phyloP scores from a whole-genome alignment of 2,797 vertebrate genomes.

The Schizothorax lantsangensis region DNA sequence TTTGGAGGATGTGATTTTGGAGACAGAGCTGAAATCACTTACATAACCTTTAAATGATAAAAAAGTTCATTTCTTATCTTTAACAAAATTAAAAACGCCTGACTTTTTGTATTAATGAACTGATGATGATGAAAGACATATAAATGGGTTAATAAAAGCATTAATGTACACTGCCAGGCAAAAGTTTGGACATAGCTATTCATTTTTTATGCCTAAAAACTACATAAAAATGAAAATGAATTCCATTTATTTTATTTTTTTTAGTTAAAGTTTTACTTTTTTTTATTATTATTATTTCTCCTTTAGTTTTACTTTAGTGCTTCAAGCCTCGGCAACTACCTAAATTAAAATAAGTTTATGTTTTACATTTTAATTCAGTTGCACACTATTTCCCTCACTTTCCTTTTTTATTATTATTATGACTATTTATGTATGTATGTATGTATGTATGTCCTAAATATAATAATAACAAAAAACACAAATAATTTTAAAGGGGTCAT shows the following conservation, averaged over 20 bases:
- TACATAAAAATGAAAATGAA: too few species aligned
- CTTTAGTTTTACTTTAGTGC: background rate
- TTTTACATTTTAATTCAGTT: background rate
- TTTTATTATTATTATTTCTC: too few species aligned
- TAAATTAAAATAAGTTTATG: too few species aligned
- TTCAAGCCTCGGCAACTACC: background rate
- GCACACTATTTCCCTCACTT: too few species aligned
- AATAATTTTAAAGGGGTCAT: too few species aligned
- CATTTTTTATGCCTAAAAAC: background rate
- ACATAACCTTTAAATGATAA: background rate
- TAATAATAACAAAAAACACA: background rate
- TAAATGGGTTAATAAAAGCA: background rate
- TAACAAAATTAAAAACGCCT: background rate
- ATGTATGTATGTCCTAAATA: too few species aligned
- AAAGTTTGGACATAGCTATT: background rate
- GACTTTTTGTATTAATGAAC: background rate
- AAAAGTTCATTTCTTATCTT: too few species aligned
- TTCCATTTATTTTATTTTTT: too few species aligned
- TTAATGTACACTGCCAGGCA: background rate
- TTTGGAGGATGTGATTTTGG: background rate
- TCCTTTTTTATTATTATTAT: too few species aligned
- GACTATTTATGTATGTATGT: too few species aligned
- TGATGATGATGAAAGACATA: background rate
- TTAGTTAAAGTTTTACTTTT: too few species aligned
- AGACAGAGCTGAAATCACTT: background rate